Evolutionary conservation across 2,113 vertebrate species (phyloP).

Genomic region (Sinocyclocheilus grahami): DNA sequence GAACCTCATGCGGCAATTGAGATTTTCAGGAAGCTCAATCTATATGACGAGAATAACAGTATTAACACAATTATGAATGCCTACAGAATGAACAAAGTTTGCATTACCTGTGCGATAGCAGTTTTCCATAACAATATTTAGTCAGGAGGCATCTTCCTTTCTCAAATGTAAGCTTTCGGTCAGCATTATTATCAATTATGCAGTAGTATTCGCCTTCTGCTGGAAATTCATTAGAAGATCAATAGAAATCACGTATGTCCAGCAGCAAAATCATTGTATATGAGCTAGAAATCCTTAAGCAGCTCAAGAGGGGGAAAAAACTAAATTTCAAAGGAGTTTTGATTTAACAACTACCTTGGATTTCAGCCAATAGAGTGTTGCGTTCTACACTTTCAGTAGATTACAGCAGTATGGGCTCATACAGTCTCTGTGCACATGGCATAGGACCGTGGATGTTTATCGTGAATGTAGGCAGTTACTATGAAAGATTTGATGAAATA

Average conservation of each 20-base stretch:
- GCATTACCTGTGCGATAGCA: constrained; percentile 20
- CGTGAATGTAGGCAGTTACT: background rate
- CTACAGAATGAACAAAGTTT: constrained; percentile 13
- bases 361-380: constrained; percentile 19
- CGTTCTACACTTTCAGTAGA: background rate
- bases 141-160: constrained; percentile 27
- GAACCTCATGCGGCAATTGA: no score
- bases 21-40: no score
- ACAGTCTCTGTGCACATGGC: background rate
- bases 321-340: constrained; percentile 40
- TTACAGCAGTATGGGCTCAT: background rate
- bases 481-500: constrained; percentile 3
- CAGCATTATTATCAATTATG: constrained; percentile 47
- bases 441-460: background rate
- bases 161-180: constrained; percentile 31
- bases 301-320: constrained; percentile 8
- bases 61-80: constrained; percentile 47
- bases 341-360: constrained; percentile 26
- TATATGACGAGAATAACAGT: no score
- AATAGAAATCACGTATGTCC: constrained; percentile 47
- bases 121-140: constrained; percentile 39
- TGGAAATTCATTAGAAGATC: constrained; percentile 53
- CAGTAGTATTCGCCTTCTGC: constrained; percentile 34
- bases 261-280: constrained; percentile 33
- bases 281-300: constrained; percentile 46